Conservation (phyloP, 2,888 invertebrate species). For the Cryptus armator region DNA sequence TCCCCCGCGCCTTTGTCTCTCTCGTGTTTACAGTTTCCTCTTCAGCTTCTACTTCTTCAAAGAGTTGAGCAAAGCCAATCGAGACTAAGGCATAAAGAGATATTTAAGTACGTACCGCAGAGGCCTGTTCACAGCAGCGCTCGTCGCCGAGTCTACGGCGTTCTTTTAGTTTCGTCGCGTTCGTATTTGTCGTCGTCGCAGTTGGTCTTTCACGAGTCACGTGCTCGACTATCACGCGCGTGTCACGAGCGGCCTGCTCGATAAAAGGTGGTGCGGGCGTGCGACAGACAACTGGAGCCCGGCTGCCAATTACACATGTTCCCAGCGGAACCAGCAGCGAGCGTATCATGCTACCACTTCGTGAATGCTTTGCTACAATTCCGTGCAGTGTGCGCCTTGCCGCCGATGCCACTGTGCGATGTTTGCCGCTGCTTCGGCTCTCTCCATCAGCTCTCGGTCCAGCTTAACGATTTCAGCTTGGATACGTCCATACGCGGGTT, state of each 20-base stretch:
- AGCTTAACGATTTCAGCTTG: not conserved
- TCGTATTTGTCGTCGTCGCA: not conserved
- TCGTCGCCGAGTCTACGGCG: not conserved
- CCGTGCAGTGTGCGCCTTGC: not conserved
- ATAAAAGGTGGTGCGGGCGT: slow-evolving; percentile 65
- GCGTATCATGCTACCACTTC: slow-evolving; percentile 45
- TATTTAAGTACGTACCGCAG: too few species aligned
- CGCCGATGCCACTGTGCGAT: slow-evolving; percentile 3
- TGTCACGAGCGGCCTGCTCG: slow-evolving; percentile 67
- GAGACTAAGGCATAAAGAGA: too few species aligned
- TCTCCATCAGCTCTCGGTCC: slow-evolving; percentile 15
- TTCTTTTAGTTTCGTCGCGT: not conserved
- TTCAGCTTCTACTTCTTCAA: not conserved
- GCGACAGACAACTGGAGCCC: slow-evolving; percentile 62
- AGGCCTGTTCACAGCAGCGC: too few species aligned
- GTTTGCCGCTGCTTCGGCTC: slow-evolving; percentile 19
- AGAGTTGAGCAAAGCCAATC: too few species aligned
- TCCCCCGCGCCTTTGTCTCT: not conserved
- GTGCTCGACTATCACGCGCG: slow-evolving; percentile 69
- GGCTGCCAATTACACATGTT: slow-evolving; percentile 71
- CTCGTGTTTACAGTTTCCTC: not conserved
- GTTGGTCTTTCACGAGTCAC: slow-evolving; percentile 58
- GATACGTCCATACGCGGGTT: not conserved
- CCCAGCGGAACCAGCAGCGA: slow-evolving; percentile 48
- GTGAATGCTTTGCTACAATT: slow-evolving; percentile 13